Evolutionary conservation across 2,797 vertebrate genomes (phyloP).

Genomic region (Alfaro cultratus): DNA sequence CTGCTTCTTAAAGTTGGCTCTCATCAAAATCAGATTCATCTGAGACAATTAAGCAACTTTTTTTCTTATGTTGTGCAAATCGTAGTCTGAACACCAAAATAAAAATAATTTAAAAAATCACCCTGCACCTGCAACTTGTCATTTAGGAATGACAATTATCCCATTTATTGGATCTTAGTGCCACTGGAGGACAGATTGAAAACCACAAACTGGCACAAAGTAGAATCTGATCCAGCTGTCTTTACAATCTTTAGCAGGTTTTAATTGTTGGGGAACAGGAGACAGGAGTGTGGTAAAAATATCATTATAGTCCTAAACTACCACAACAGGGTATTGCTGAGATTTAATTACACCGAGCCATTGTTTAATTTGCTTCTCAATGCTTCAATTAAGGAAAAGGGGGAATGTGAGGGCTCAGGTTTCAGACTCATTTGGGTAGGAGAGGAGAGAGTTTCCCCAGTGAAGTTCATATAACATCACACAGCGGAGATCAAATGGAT

Average conservation of each 20-base stretch:
- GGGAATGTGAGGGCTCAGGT: conserved; percentile 64
- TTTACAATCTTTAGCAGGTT: conserved; percentile 76
- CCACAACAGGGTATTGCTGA: conserved; percentile 80
- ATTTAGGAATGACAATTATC: conserved; percentile 71
- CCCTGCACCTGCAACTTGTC: conserved; percentile 78
- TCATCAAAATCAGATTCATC: conserved; percentile 19
- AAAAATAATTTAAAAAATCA: conserved; percentile 72
- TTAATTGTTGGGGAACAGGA: conserved; percentile 83
- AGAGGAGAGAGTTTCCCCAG: conserved; percentile 65
- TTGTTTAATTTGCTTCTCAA: conserved; percentile 82
- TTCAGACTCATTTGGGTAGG: conserved; percentile 70
- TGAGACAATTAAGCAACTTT: conserved; percentile 39
- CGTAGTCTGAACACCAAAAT: conserved; percentile 60
- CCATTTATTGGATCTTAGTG: conserved; percentile 80
- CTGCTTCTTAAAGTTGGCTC: conserved; percentile 13
- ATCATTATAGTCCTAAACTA: conserved; percentile 81
- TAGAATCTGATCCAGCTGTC: conserved; percentile 79
- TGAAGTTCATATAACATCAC: conserved; percentile 78
- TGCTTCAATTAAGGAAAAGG: conserved; percentile 71
- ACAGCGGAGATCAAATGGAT: conserved; percentile 71
- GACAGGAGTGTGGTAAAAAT: conserved; percentile 73
- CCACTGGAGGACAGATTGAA: conserved; percentile 71
- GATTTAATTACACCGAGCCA: conserved; percentile 82
- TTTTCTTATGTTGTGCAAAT: conserved; percentile 50
- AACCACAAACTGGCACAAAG: conserved; percentile 73